phyloP scores from a whole-genome alignment of 1,140 invertebrate genomes.

The Probaryconus sp. region DNA sequence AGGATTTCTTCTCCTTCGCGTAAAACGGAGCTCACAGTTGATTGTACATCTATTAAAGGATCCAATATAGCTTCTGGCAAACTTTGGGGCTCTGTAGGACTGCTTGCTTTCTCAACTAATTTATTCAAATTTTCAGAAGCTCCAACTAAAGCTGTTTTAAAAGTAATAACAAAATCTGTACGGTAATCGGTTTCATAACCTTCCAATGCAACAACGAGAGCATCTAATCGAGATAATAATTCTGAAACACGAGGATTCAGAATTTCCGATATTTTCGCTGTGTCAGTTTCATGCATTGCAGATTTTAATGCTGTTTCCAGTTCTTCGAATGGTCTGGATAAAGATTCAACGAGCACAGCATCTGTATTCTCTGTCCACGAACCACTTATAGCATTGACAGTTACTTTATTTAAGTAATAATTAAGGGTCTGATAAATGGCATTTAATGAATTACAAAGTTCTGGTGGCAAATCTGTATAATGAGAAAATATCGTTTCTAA shows the following conservation, averaged over 20 bases:
- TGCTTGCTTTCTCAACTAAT: slow-evolving; percentile 23
- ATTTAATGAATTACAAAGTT: slow-evolving; percentile 42
- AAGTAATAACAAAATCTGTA: slow-evolving; percentile 64
- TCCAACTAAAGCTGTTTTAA: slow-evolving; percentile 65
- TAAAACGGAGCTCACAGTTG: slow-evolving; percentile 64
- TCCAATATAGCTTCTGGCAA: slow-evolving; percentile 70
- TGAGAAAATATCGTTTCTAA: slow-evolving; percentile 3
- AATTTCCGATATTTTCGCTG: slow-evolving; percentile 22
- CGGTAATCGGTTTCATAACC: slow-evolving; percentile 69
- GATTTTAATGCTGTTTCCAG: slow-evolving; percentile 49
- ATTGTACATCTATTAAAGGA: slow-evolving; percentile 70
- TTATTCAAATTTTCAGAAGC: slow-evolving; percentile 60
- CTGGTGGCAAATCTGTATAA: slow-evolving; percentile 5
- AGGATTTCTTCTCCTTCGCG: slow-evolving; percentile 59
- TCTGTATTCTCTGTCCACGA: slow-evolving; percentile 70
- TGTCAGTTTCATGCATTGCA: slow-evolving; percentile 14
- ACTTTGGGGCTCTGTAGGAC: slow-evolving; percentile 34
- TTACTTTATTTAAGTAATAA: slow-evolving; percentile 60
- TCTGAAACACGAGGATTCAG: slow-evolving; percentile 61
- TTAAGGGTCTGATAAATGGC: slow-evolving; percentile 54
- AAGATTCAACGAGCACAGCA: slow-evolving; percentile 70
- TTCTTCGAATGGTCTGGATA: slow-evolving; percentile 69
- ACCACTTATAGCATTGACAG: slow-evolving; percentile 61
- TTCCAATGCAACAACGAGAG: slow-evolving; percentile 67
- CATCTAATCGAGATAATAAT: slow-evolving; percentile 66